These are phyloP conservation scores for Halictus ligatus DNA, from an alignment of 2,888 invertebrate genomes.

Conservation along the genomic window DNA sequence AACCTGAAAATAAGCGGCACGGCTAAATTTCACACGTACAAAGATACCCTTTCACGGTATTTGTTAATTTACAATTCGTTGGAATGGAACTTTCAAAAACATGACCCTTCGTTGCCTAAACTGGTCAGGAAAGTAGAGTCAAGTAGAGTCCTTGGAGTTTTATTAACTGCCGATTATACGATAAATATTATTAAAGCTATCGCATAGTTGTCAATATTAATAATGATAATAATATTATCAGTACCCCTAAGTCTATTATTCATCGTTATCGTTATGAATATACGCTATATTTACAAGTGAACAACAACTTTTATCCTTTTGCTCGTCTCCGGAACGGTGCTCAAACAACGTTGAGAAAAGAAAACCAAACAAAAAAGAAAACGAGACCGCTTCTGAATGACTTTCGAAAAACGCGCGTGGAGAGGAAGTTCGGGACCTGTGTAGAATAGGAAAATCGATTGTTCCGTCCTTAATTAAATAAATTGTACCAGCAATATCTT, in stretches of 20 bases:
- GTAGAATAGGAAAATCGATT: conserved; percentile 14
- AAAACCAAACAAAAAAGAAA: conserved; percentile 63
- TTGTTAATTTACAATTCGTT: conserved; percentile 41
- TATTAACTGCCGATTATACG: conserved; percentile 70
- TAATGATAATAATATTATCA: conserved; percentile 77
- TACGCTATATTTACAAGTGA: conserved; percentile 83
- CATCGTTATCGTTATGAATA: conserved; percentile 76
- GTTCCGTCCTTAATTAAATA: conserved; percentile 34
- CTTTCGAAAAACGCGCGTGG: conserved; percentile 44
- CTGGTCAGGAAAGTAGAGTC: conserved; percentile 62
- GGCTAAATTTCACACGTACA: conserved; percentile 38
- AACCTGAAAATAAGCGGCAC: conserved; percentile 19
- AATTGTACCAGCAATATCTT: conserved; percentile 16
- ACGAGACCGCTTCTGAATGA: conserved; percentile 51
- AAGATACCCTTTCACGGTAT: conserved; percentile 41
- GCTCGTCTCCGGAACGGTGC: conserved; percentile 66
- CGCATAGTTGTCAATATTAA: conserved; percentile 78
- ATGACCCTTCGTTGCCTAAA: conserved; percentile 58
- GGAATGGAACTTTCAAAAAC: conserved; percentile 50
- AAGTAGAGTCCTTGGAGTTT: conserved; percentile 62
- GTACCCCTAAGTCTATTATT: conserved; percentile 75
- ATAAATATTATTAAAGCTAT: conserved; percentile 81
- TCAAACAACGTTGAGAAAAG: conserved; percentile 55
- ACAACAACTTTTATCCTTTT: conserved; percentile 75
- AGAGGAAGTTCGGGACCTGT: conserved; percentile 38